Percentiles rank a stretch among this genome's conserved stretches.
Evolutionary conservation across 2,797 vertebrate species (phyloP).

Genomic region (Gymnopithys bicolor): DNA sequence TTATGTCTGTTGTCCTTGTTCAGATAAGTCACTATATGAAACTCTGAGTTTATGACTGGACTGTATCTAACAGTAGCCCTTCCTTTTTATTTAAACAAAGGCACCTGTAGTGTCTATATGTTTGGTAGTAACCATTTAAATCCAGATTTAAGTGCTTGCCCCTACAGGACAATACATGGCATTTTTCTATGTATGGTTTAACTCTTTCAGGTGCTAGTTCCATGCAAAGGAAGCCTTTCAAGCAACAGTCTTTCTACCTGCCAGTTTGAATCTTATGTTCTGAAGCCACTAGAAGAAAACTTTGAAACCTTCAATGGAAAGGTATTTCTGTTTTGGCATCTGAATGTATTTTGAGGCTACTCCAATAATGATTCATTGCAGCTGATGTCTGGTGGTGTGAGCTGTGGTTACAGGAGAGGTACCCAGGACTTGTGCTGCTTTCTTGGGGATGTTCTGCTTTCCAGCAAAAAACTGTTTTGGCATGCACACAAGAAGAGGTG

Average conservation of each 20-base stretch:
- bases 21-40: neutral
- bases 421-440: neutral
- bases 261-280: slow-evolving; percentile 90
- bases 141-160: neutral
- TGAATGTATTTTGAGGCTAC: neutral
- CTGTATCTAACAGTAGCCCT: neutral
- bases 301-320: slow-evolving; percentile 91
- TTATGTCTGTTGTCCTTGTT: neutral
- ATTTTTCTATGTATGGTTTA: neutral
- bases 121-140: neutral
- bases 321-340: slow-evolving; percentile 69
- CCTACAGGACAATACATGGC: neutral
- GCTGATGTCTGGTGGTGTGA: neutral
- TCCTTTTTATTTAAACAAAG: neutral
- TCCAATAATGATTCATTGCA: neutral
- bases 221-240: slow-evolving; percentile 88
- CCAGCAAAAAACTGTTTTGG: neutral
- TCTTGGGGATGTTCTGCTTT: neutral
- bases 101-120: neutral
- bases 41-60: neutral
- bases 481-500: neutral
- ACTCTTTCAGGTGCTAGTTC: slow-evolving; percentile 87
- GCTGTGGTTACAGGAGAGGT: neutral
- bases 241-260: slow-evolving; percentile 75
- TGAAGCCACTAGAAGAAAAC: slow-evolving; percentile 83